Conservation (phyloP, 2,888 invertebrate genomes). For the Drosophila sordidula region DNA sequence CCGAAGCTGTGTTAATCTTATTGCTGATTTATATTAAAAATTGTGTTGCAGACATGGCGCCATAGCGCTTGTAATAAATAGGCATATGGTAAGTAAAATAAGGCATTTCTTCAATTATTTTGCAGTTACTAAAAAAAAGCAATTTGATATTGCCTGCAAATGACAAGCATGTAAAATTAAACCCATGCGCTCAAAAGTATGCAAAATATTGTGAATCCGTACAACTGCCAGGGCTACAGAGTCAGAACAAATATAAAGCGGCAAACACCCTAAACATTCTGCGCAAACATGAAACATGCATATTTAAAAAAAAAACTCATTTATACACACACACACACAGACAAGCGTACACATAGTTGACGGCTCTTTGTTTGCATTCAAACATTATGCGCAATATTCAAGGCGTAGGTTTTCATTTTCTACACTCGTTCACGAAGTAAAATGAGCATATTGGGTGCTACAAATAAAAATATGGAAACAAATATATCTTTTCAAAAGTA, state of each 20-base stretch:
- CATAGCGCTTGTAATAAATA: too few relatives aligned
- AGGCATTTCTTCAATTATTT: neutral
- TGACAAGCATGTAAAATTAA: neutral
- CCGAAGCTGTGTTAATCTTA: neutral
- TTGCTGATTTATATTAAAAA: neutral
- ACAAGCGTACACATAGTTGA: conserved; percentile 11
- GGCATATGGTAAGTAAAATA: neutral
- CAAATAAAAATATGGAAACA: too few relatives aligned
- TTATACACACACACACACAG: too few relatives aligned
- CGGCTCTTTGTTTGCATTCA: conserved; percentile 14
- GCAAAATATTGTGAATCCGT: conserved; percentile 8
- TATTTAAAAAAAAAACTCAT: neutral
- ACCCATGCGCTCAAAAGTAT: conserved; percentile 35
- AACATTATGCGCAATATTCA: conserved; percentile 41
- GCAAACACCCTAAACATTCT: conserved; percentile 1
- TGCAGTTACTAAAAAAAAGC: too few relatives aligned
- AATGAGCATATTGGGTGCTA: too few relatives aligned
- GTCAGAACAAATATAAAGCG: neutral
- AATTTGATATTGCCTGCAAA: neutral
- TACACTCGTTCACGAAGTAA: too few relatives aligned
- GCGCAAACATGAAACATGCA: conserved; percentile 6
- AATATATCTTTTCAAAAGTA: too few relatives aligned
- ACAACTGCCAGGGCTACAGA: conserved; percentile 17
- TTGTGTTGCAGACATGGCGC: too few relatives aligned
- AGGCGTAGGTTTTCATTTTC: conserved; percentile 18